A percentile compares a stretch with the other conserved stretches of the same genome.
phyloP scores from a whole-genome alignment of 64 coral and sea anemone species.

The Pachyseris speciosa region DNA sequence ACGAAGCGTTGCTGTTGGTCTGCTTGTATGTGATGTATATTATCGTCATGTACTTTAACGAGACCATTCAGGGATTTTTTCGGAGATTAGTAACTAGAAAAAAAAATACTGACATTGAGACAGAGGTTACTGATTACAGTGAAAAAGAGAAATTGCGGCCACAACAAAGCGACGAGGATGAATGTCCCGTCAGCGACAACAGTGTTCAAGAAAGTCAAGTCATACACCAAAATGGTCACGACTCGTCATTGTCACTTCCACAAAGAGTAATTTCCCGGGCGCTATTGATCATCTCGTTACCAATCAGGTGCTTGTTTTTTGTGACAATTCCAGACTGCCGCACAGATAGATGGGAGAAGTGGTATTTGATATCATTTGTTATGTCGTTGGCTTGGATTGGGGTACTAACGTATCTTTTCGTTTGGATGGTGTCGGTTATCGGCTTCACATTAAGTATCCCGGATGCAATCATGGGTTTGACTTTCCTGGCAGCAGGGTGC shows the following conservation, averaged over 20 bases:
- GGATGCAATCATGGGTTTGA: constrained; percentile 87
- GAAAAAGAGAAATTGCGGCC: no score
- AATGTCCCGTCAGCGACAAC: no score
- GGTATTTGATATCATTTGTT: constrained; percentile 76
- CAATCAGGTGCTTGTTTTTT: constrained; percentile 50
- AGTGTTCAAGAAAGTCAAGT: no score
- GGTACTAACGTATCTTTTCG: constrained; percentile 71
- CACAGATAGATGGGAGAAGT: constrained; percentile 61
- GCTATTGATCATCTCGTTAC: constrained; percentile 55
- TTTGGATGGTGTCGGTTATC: constrained; percentile 92
- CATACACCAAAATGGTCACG: not conserved
- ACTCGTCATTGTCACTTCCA: constrained; percentile 58
- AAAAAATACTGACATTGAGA: not conserved
- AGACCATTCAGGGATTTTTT: constrained; percentile 54
- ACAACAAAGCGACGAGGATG: no score
- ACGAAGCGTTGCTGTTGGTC: constrained; percentile 74
- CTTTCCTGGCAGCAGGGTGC: constrained; percentile 84
- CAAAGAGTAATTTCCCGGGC: constrained; percentile 27
- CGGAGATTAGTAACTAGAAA: not conserved
- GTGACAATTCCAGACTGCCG: constrained; percentile 88
- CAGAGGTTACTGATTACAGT: no score
- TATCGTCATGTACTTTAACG: constrained; percentile 86
- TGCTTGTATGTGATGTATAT: constrained; percentile 82
- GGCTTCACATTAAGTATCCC: constrained; percentile 88
- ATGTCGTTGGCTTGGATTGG: constrained; percentile 77